These are phyloP conservation scores for Conops quadrifasciatus DNA, from an alignment of 2,888 invertebrate species.

Conservation along the genomic window DNA sequence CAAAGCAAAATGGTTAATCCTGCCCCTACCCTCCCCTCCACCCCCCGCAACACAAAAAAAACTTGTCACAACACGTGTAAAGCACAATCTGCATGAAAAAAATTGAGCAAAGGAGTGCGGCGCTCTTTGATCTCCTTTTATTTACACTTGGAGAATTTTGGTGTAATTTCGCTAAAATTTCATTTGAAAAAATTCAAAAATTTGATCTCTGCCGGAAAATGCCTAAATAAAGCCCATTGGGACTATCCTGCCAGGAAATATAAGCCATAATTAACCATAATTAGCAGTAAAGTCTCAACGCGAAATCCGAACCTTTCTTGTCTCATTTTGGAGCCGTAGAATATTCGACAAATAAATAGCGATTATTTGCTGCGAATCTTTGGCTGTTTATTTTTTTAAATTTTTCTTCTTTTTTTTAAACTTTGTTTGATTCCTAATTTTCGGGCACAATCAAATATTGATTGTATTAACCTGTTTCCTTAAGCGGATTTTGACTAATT, in stretches of 20 bases:
- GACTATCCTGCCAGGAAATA: not conserved
- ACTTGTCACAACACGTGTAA: conserved; percentile 43
- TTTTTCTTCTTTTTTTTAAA: conserved; percentile 37
- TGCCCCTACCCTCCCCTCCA: too few species aligned
- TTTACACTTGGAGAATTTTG: conserved; percentile 3
- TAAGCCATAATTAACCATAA: not conserved
- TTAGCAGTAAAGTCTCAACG: too few species aligned
- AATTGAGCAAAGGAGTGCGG: conserved; percentile 16
- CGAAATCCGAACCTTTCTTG: too few species aligned
- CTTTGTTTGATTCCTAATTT: conserved; percentile 36
- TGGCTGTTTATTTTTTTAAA: too few species aligned
- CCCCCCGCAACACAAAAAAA: too few species aligned
- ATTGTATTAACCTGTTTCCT: not conserved
- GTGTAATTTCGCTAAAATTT: conserved; percentile 34
- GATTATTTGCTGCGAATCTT: too few species aligned
- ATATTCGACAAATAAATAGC: too few species aligned
- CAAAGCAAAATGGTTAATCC: conserved; percentile 36
- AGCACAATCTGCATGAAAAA: conserved; percentile 53
- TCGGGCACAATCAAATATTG: not conserved
- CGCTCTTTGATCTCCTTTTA: conserved; percentile 32
- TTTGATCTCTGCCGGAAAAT: too few species aligned
- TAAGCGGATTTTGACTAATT: not conserved
- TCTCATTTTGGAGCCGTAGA: too few species aligned
- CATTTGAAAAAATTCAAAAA: not conserved
- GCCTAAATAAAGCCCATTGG: too few species aligned